phyloP scores from a whole-genome alignment of 2,888 invertebrate species.

The Drosophila kuntzei region DNA sequence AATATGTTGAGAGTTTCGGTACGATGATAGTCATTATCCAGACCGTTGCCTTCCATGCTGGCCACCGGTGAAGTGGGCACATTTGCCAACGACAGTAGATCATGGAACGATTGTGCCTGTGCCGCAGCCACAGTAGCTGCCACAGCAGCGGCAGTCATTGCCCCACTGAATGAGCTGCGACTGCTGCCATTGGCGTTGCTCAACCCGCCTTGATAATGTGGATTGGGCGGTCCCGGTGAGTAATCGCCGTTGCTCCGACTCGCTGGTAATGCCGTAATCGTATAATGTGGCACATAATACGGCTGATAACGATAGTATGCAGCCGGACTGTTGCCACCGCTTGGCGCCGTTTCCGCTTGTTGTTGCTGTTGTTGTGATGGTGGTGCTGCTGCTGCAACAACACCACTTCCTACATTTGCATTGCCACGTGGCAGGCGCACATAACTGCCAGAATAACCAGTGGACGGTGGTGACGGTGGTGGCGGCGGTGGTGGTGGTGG shows the following conservation, averaged over 20 bases:
- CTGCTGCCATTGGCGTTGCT: slow-evolving; percentile 64
- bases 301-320: slow-evolving; percentile 69
- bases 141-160: slow-evolving; percentile 70
- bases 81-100: slow-evolving; percentile 57
- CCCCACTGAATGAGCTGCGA: slow-evolving; percentile 71
- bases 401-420: slow-evolving; percentile 16
- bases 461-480: slow-evolving; percentile 9
- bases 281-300: slow-evolving; percentile 70
- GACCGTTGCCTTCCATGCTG: slow-evolving; percentile 25
- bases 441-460: slow-evolving; percentile 19
- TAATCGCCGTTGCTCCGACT: slow-evolving; percentile 44
- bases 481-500: slow-evolving; percentile 24
- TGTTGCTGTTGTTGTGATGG: slow-evolving; percentile 6
- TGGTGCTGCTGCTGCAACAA: slow-evolving; percentile 16
- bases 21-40: slow-evolving; percentile 52
- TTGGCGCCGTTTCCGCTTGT: slow-evolving; percentile 19
- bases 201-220: slow-evolving; percentile 67
- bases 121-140: slow-evolving; percentile 70
- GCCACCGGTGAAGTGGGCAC: slow-evolving; percentile 52
- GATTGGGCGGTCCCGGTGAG: slow-evolving; percentile 49
- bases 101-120: slow-evolving; percentile 66
- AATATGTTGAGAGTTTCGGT: slow-evolving; percentile 42
- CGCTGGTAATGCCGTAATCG: slow-evolving; percentile 63
- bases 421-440: slow-evolving; percentile 32
- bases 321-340: slow-evolving; percentile 56